phyloP scores from a whole-genome alignment of 2,113 vertebrate genomes.

The Dasyurus viverrinus region DNA sequence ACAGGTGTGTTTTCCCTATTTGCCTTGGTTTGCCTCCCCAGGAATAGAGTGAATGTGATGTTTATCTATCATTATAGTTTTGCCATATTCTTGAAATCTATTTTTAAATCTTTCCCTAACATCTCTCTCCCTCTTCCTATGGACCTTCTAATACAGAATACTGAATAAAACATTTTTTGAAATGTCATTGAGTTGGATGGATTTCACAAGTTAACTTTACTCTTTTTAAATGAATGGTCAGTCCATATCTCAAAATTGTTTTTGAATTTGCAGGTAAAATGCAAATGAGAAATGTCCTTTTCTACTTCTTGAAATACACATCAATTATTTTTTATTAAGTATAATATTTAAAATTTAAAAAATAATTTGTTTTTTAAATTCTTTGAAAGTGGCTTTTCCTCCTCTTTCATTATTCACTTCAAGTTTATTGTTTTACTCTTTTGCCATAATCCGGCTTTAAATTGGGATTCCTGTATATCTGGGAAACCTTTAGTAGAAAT shows the following conservation, averaged over 20 bases:
- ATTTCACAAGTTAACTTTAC: slow-evolving; percentile 2
- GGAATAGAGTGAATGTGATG: slow-evolving; percentile 32
- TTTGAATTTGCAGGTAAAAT: slow-evolving; percentile 1
- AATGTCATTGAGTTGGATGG: background rate
- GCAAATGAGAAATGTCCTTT: background rate
- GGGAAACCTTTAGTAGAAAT: background rate
- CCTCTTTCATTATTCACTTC: background rate
- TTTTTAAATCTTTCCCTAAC: slow-evolving; percentile 32
- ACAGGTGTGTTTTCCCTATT: background rate
- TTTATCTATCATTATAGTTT: slow-evolving; percentile 36
- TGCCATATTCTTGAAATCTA: slow-evolving; percentile 37
- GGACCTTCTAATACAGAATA: background rate
- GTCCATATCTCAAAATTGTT: slow-evolving; percentile 12
- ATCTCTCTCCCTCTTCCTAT: slow-evolving; percentile 6
- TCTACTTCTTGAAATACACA: background rate
- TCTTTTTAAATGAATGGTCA: background rate
- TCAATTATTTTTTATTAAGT: slow-evolving; percentile 30
- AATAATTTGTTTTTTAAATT: background rate
- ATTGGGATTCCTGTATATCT: slow-evolving; percentile 22
- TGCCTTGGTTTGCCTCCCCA: background rate
- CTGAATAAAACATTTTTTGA: background rate
- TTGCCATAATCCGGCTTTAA: slow-evolving; percentile 8
- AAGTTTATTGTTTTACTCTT: background rate
- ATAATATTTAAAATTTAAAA: background rate
- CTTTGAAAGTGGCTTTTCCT: background rate